Evolutionary conservation across 2,888 invertebrate genomes (phyloP), one percentile per base, ranked within the genome.

Genomic region (Lithophane ornitopus): DNA sequence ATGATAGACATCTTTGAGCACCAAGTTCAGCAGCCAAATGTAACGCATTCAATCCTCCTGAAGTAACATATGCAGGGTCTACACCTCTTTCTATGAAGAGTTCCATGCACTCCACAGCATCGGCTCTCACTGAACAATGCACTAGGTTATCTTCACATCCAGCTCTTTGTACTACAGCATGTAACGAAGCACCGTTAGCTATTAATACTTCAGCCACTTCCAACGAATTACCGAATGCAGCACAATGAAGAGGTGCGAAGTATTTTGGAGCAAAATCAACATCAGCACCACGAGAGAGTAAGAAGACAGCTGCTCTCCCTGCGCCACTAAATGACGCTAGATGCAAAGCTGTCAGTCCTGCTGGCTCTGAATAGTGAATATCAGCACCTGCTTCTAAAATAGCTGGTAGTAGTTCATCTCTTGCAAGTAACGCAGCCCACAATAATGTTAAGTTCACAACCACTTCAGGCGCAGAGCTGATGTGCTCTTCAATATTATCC

Each of bases 171-270:
- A 97, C 97, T n/a, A 98, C 97, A 62, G 98, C 97, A 71, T 97
- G 97, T 58, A 98, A 96, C 61, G 97, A 97, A 9, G 98, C 97
- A 1, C 98, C 98, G 84, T 97, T 97, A 59, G 97, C 97, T 62
- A 99, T 97, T 44, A 99, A 97, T 84, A 98, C 96, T 92, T 97
- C 98, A 19, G 98, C 98, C 0, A 98, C 98, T 90, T 98, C 98
- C 11, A 98, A 97, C 46, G 98, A 98, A 89, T 99, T 98, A 7
- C 99, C 98, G 93, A 99, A 98, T 0, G 99, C 98, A 3, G 99
- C 98, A 91, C 98, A 98, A 91, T 99, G 99, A 70, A 99, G 96
- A 0, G 99, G 98, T 46, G 98, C 98, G 89, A 98, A 98, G 84
- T 97, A 97, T 92, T 98, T 98, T 56, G 97, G 97, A 41, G 97